Evolutionary conservation across 1,140 invertebrate species (phyloP).

Genomic region (Calephelis nemesis): DNA sequence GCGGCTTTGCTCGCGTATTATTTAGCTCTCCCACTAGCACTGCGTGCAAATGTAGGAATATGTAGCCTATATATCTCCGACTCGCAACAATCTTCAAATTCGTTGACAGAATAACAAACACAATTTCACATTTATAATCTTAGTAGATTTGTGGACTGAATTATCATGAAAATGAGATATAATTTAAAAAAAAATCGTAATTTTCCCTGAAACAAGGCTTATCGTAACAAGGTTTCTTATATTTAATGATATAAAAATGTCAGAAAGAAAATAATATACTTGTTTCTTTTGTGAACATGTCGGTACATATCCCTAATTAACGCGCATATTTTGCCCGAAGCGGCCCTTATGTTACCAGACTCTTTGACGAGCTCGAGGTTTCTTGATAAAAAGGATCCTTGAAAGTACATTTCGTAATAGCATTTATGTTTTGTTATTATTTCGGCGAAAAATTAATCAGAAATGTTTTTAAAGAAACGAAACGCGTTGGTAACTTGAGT

Average conservation of each 20-base stretch:
- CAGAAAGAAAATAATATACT: conserved; percentile 12
- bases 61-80: too few relatives aligned
- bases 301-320: conserved; percentile 14
- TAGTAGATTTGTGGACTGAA: too few relatives aligned
- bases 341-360: conserved; percentile 7
- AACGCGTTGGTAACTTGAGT: not conserved
- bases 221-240: not conserved
- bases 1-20: too few relatives aligned
- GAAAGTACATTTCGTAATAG: conserved; percentile 10
- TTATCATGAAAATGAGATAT: not conserved
- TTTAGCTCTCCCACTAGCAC: too few relatives aligned
- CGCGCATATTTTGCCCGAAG: conserved; percentile 12
- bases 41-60: too few relatives aligned
- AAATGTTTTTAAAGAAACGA: not conserved
- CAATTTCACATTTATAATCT: too few relatives aligned
- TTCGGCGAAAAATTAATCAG: not conserved
- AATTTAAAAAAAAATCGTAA: not conserved
- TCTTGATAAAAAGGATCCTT: conserved; percentile 11
- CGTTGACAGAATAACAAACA: too few relatives aligned
- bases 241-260: conserved; percentile 17
- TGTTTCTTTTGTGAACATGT: conserved; percentile 13
- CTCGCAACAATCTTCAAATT: too few relatives aligned
- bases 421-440: conserved; percentile 13
- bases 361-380: conserved; percentile 18
- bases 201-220: not conserved